These are phyloP conservation scores for Atethmia centrago DNA, from an alignment of 2,888 invertebrate species.

Conservation along the genomic window DNA sequence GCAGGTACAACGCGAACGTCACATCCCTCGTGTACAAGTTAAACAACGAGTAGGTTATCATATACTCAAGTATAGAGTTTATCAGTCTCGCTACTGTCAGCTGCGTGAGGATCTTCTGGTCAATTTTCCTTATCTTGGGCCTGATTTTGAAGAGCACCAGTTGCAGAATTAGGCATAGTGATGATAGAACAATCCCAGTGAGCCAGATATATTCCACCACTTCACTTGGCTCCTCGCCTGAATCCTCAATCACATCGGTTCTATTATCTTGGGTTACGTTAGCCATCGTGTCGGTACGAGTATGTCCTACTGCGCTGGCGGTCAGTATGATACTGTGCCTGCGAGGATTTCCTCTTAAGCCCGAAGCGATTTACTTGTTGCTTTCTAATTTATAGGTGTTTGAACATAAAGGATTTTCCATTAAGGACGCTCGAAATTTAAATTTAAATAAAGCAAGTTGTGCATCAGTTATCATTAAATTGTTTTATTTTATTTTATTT, in stretches of 20 bases:
- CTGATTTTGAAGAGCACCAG: slow-evolving; percentile 68
- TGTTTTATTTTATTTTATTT: too few relatives aligned
- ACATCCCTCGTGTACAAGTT: slow-evolving; percentile 39
- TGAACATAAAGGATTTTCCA: too few relatives aligned
- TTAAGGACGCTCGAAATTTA: too few relatives aligned
- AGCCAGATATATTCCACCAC: slow-evolving; percentile 68
- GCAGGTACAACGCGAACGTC: slow-evolving; percentile 70
- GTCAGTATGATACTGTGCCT: slow-evolving; percentile 26
- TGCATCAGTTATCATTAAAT: too few relatives aligned
- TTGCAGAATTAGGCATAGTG: slow-evolving; percentile 71
- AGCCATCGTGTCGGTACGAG: slow-evolving; percentile 36
- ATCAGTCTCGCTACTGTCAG: slow-evolving; percentile 76
- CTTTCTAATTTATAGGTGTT: too few relatives aligned
- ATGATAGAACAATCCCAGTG: slow-evolving; percentile 73
- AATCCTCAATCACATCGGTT: background rate
- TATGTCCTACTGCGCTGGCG: slow-evolving; percentile 13
- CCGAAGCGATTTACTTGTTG: too few relatives aligned
- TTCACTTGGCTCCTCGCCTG: background rate
- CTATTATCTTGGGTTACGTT: slow-evolving; percentile 23
- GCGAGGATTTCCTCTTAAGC: slow-evolving; percentile 4
- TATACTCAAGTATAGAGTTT: slow-evolving; percentile 73
- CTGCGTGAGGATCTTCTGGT: slow-evolving; percentile 78
- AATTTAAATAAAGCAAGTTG: too few relatives aligned
- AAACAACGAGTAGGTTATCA: slow-evolving; percentile 53
- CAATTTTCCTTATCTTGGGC: slow-evolving; percentile 76